These are phyloP conservation scores for Bactericera cockerelli DNA, from an alignment of 1,140 invertebrate genomes.

Conservation along the genomic window DNA sequence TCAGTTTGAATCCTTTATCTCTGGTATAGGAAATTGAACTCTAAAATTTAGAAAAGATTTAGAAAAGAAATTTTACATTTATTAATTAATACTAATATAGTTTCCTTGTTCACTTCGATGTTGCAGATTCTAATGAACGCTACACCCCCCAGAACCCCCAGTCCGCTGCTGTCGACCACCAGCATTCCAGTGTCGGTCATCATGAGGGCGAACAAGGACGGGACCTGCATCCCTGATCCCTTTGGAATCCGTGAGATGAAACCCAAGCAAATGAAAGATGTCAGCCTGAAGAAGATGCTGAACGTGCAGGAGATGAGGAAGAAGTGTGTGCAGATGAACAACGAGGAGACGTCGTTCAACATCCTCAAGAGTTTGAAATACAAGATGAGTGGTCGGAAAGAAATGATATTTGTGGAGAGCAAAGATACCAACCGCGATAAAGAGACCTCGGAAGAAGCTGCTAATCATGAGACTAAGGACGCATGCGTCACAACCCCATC, in stretches of 20 bases:
- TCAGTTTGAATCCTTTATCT: no score
- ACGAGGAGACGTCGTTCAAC: slow-evolving; percentile 30
- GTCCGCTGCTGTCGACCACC: slow-evolving; percentile 28
- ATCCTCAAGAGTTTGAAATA: slow-evolving; percentile 57
- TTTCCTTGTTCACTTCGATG: no score
- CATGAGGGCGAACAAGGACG: slow-evolving; percentile 60
- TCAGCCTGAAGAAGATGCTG: slow-evolving; percentile 4
- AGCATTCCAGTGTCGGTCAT: slow-evolving; percentile 48
- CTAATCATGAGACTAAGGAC: not conserved
- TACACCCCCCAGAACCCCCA: slow-evolving; percentile 33
- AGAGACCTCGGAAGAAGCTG: slow-evolving; percentile 10
- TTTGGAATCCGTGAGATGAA: slow-evolving; percentile 9
- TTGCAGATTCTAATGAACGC: slow-evolving; percentile 32
- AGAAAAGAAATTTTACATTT: no score
- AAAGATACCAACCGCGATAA: slow-evolving; percentile 35
- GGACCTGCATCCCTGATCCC: slow-evolving; percentile 42
- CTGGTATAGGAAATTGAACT: no score
- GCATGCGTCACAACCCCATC: not conserved
- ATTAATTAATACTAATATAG: no score
- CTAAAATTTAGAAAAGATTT: no score
- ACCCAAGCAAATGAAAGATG: not conserved
- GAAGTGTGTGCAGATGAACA: not conserved
- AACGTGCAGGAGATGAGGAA: slow-evolving; percentile 3
- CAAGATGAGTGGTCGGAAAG: slow-evolving; percentile 53
- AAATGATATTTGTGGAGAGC: slow-evolving; percentile 39